Base-by-base conservation (phyloP, 2,113 vertebrate genomes). In the Strigops habroptila region DNA sequence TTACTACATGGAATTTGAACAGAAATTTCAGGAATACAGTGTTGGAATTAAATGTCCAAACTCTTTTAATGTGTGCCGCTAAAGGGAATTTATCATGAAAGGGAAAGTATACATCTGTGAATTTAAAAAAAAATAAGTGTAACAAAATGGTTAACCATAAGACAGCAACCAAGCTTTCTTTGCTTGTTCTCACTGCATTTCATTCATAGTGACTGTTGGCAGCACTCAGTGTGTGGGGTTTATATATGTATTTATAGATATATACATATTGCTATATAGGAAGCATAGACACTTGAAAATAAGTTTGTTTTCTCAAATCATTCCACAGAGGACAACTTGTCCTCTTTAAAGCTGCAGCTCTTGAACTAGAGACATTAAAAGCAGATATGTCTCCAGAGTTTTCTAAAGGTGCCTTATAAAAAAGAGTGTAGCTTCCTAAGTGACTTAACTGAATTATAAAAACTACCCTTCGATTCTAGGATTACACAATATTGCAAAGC, bases 141-240 rank as follows among this genome's bases (percentile, higher is more conserved):
- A 93, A 88, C 63, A 90, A 96, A 97, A 93, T 48, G 82, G 85
- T 95, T 96, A 90, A 91, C 63, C 67, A 88, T 69, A 97, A 96
- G 90, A 96, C 70, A 88, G 88, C 63, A 96, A 91, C 28, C 86
- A 95, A 71, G 49, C 55, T 95, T 95, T 82, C 88, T 94, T 80
- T 87, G 37, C 92, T 95, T 97, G 82, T 96, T 97, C 96, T 94
- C 94, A 46, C 94, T 97, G 95, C 90, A 95, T 97, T 96, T 96
- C 94, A 97, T 96, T 96, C 96, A 96, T 97, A 94, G 90, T 67
- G 92, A 82, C 79, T 95, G 86, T 91, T 96, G 92, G 96, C 95
- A 96, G 88, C 82, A 77, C 59, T 90, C 79, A 77, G 63, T 93
- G 82, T 95, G 92, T 80, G 92, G 75, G 41, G 82, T 96, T 95